phyloP scores from a whole-genome alignment of 2,113 vertebrate species.

The Origma solitaria region DNA sequence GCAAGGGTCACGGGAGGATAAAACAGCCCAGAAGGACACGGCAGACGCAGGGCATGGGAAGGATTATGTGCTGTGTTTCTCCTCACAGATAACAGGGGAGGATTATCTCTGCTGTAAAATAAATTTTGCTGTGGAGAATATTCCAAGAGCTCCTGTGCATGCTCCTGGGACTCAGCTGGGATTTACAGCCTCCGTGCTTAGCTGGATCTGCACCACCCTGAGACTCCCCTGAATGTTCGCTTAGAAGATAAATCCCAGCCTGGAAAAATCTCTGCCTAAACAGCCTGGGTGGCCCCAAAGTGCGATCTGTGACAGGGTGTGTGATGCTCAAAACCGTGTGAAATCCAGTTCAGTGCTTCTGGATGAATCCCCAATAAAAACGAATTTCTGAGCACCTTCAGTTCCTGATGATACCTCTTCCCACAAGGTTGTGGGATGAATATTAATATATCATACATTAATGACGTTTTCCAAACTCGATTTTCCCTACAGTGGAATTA shows the following conservation, averaged over 20 bases:
- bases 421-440: not conserved
- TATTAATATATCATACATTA: not conserved
- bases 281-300: not conserved
- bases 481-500: not conserved
- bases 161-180: not conserved
- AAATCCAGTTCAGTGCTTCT: not conserved
- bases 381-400: not conserved
- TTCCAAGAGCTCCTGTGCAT: accelerated
- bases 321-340: not conserved
- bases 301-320: accelerated
- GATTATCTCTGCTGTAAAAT: not conserved
- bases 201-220: not conserved
- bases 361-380: not conserved
- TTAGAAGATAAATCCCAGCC: not conserved
- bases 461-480: not conserved
- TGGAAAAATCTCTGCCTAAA: not conserved
- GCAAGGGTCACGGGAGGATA: not conserved
- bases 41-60: not conserved
- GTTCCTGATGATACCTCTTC: not conserved
- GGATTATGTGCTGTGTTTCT: not conserved
- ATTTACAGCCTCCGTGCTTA: not conserved
- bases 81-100: not conserved
- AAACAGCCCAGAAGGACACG: not conserved
- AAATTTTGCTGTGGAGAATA: not conserved
- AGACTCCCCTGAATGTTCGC: not conserved